Evolutionary conservation across 2,888 invertebrate species (phyloP), one percentile per base, ranked within the genome.

Genomic region (Itoplectis maculator): DNA sequence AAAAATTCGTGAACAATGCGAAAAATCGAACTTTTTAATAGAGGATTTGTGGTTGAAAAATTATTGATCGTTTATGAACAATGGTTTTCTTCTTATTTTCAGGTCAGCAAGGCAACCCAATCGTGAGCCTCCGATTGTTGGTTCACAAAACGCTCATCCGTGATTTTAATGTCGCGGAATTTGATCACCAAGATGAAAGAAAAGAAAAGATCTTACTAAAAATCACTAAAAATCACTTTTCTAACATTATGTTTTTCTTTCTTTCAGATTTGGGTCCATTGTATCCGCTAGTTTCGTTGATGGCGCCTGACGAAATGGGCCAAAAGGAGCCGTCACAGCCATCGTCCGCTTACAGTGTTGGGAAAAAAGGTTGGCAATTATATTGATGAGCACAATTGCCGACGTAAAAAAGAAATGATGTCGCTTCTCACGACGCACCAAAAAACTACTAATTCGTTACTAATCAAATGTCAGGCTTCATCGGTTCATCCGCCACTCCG

Each of bases 321-420:
- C 56, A 59, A 59, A 5, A 35, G 15, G 35, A 35, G n/a, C 29
- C 35, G 8, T 15, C 56, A n/a, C 11, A 59, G n/a, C 56, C 56
- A 8, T 35, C 15, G n/a, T 59, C 35, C 7, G 35, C 56, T 59
- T 59, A 59, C 56, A 59, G 56, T 7, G 35, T 35, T 35, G 35
- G 29, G 13, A 54, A 59, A 35, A 59, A 59, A 59, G 56, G 56
- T 59, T 59, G 29, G 7, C 3, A 35, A 35, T 59, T 59, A 15
- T 54, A n/a, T 54, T 54, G 6, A 51, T 29, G 0, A 0, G 3
- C 54, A 23, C 11, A 29, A 56, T 0, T n/a, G 23, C 7, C 49
- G 15, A 49, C 4, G 7, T 11, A 7, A 11, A 56, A 11, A 11
- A 59, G n/a, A 35, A 23, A 35, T 5, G 13, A n/a, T 56, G 11